Base-by-base conservation (phyloP, 1,140 invertebrate species). In the Drosophila orosa region DNA sequence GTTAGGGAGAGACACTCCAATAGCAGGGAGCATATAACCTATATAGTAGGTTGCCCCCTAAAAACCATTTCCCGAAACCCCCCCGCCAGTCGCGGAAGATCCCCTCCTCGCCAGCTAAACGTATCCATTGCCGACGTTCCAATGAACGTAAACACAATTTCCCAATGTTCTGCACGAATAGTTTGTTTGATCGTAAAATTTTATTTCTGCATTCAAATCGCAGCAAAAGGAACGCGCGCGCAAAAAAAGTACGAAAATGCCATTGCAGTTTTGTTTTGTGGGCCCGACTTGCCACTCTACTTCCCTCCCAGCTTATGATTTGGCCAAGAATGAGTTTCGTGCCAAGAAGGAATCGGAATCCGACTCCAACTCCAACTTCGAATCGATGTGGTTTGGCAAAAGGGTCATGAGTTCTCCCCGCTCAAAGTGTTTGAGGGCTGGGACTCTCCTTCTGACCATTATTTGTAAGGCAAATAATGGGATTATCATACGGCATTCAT, bases 101-200 rank as follows among this genome's bases (percentile, higher is more conserved):
- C 27, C 56, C 55, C 55, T 35, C 17, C 31, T 13, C 27, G 27
- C 10, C 15, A 25, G 24, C n/a, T 17, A 35, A 31, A 27, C 40
- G 60, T 71, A 71, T 57, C 67, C 67, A 57, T 57, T 57, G 63
- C 50, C 50, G 50, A 15, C 31, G 58, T 63, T 73, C 77, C 81
- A 73, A 62, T 73, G 60, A 82, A 82, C 67, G 79, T 83, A 86
- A 86, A 86, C 75, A 87, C 79, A 86, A 86, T 86, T 86, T 86
- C 74, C 83, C 83, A 77, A 86, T 86, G 83, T 86, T 86, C 83
- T 86, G 83, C 83, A 86, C 83, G 83, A 86, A 86, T 83, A 89
- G 83, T 86, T 86, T 86, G 83, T 86, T 86, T 86, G 83, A 87
- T 86, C 83, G 76, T 86, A 86, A 86, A 86, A 86, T 86, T 86